These are phyloP conservation scores for Lamellibrachia satsuma DNA, from an alignment of 2,888 invertebrate species.

Conservation along the genomic window DNA sequence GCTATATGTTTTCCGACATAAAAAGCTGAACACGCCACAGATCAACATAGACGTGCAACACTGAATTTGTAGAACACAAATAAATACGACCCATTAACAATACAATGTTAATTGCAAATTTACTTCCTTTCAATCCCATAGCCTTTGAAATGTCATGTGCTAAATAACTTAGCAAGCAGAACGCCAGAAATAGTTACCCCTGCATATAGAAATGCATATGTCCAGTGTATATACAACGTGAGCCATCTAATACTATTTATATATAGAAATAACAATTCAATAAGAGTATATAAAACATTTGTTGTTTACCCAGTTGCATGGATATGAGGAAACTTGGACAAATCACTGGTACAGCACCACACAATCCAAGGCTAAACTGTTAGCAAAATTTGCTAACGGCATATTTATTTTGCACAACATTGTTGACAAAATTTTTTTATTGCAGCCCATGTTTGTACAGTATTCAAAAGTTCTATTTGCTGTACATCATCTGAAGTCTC, in stretches of 20 bases:
- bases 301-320: not conserved
- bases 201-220: not conserved
- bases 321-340: not conserved
- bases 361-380: not conserved
- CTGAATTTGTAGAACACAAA: constrained; percentile 8
- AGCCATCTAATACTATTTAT: not conserved
- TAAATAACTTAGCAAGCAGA: not conserved
- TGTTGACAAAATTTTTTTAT: not conserved
- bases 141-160: constrained; percentile 2
- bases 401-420: not conserved
- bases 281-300: constrained; percentile 12
- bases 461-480: not conserved
- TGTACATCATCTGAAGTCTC: not conserved
- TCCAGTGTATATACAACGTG: constrained; percentile 6
- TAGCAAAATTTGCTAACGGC: not conserved
- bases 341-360: not conserved
- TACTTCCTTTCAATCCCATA: constrained; percentile 3
- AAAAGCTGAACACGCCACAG: not conserved
- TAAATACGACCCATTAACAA: constrained; percentile 6
- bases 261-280: not conserved
- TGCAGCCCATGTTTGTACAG: not conserved
- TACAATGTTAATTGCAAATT: not conserved
- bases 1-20: not conserved
- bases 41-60: not conserved
- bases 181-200: constrained; percentile 1